Conservation (phyloP, 2,888 invertebrate genomes). For the Diaphora mendica region DNA sequence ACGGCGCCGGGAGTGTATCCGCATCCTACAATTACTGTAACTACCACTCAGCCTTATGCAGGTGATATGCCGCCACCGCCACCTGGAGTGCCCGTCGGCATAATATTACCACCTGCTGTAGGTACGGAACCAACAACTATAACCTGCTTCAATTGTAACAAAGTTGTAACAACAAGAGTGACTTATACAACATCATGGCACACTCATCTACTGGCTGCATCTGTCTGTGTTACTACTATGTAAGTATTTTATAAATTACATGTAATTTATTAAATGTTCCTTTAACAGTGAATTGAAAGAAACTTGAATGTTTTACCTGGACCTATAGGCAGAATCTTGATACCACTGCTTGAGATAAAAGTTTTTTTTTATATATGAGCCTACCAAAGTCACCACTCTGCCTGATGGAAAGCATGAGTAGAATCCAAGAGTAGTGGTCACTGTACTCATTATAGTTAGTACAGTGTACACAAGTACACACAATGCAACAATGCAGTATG, state of each 20-base stretch:
- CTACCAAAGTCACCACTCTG: too few relatives aligned
- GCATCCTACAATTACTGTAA: conserved; percentile 69
- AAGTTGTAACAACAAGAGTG: conserved; percentile 81
- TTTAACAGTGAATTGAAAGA: background rate
- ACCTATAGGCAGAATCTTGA: background rate
- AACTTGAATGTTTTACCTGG: background rate
- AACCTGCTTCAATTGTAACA: conserved; percentile 79
- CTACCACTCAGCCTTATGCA: conserved; percentile 65
- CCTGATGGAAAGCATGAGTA: too few relatives aligned
- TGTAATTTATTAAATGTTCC: background rate
- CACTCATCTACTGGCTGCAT: conserved; percentile 81
- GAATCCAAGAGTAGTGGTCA: too few relatives aligned
- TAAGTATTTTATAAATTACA: conserved; percentile 60
- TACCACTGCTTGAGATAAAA: too few relatives aligned
- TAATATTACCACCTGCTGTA: conserved; percentile 75
- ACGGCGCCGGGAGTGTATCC: conserved; percentile 80
- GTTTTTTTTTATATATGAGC: too few relatives aligned
- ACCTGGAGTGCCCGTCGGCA: conserved; percentile 68
- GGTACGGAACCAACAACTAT: conserved; percentile 81
- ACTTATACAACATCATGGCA: conserved; percentile 83
- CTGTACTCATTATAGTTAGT: too few relatives aligned
- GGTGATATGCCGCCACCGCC: conserved; percentile 56
- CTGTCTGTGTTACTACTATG: conserved; percentile 81
- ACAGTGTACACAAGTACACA: too few relatives aligned
- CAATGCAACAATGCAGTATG: too few relatives aligned